Percentiles rank a stretch among this genome's conserved stretches.
Evolutionary conservation across 2,888 invertebrate species (phyloP).

Genomic region (Philaethria dido): DNA sequence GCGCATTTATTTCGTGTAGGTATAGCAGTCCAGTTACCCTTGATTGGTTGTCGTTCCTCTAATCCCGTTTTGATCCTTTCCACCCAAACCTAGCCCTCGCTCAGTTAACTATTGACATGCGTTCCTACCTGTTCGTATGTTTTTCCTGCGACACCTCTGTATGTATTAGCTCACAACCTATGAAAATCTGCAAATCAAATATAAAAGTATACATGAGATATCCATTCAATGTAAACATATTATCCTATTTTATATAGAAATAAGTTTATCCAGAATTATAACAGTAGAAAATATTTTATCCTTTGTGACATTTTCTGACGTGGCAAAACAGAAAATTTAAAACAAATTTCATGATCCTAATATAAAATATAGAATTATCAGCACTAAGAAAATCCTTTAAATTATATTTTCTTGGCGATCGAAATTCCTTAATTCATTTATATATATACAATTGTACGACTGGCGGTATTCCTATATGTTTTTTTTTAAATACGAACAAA

Average conservation of each 20-base stretch:
- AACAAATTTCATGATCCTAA: background rate
- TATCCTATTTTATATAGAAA: no score
- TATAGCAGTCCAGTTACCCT: constrained; percentile 85
- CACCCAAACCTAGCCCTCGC: constrained; percentile 84
- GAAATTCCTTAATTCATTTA: no score
- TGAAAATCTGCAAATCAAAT: constrained; percentile 40
- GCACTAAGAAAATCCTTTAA: no score
- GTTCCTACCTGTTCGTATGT: constrained; percentile 69
- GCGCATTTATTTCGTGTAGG: constrained; percentile 83
- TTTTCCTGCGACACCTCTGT: constrained; percentile 32
- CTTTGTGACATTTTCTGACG: background rate
- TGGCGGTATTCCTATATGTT: no score
- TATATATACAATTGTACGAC: no score
- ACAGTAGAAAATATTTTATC: background rate
- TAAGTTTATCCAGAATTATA: no score
- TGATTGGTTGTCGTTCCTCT: constrained; percentile 89
- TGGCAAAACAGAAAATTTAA: background rate
- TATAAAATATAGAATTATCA: background rate
- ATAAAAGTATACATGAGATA: background rate
- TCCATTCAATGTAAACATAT: no score
- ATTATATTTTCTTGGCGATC: no score
- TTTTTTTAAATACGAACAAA: no score
- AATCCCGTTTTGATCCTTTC: constrained; percentile 88
- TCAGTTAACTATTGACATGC: constrained; percentile 82
- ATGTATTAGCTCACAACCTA: constrained; percentile 41